Evolutionary conservation across 2,113 vertebrate species (phyloP).

Genomic region (Albula goreensis): DNA sequence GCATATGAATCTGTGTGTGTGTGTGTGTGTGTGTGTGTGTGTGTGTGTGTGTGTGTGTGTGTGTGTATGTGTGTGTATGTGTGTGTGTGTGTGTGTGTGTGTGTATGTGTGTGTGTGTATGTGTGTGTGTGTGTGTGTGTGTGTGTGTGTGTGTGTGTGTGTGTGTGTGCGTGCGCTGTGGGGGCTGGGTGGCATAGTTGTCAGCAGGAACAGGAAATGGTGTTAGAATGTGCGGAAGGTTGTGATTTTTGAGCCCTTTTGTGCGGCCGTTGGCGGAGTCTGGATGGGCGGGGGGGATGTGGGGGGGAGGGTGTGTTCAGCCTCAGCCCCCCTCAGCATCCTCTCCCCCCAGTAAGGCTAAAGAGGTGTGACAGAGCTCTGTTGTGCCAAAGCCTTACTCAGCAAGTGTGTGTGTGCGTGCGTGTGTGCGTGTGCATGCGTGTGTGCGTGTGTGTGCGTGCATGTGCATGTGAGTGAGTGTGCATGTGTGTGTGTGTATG

Average conservation of each 20-base stretch:
- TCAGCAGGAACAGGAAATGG: conserved; percentile 10
- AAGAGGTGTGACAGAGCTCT: neutral
- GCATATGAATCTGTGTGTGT: no score
- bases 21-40: no score
- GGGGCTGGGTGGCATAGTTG: conserved; percentile 2
- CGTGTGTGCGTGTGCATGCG: no score
- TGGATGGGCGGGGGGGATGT: neutral
- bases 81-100: no score
- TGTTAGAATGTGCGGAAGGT: conserved; percentile 17
- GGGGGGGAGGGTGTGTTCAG: neutral
- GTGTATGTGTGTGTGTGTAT: no score
- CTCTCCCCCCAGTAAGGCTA: neutral
- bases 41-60: no score
- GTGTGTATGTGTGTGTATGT: no score
- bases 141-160: conserved; percentile 3
- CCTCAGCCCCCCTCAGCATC: neutral
- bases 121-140: no score
- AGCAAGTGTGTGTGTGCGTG: neutral
- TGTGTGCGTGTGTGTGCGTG: no score
- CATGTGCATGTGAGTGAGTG: neutral
- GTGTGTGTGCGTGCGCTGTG: no score
- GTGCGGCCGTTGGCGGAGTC: neutral
- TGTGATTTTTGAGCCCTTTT: conserved; percentile 21
- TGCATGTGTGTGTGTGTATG: neutral
- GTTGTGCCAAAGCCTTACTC: neutral